Evolutionary conservation across 2,797 vertebrate species (phyloP).

Genomic region (Brachymystax lenok): DNA sequence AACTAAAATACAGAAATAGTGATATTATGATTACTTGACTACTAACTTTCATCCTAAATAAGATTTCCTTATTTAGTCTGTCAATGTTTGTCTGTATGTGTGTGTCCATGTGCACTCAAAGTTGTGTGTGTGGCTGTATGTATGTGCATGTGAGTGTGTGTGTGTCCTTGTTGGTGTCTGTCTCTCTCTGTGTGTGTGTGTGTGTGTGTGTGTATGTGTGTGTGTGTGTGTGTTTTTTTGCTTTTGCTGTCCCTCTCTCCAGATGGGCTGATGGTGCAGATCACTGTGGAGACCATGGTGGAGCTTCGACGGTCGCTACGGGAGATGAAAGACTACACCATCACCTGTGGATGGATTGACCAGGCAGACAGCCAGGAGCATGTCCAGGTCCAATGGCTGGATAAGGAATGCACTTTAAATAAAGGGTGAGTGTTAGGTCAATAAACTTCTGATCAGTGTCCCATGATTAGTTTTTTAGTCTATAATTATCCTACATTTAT

Average conservation of each 20-base stretch:
- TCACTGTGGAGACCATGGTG: constrained; percentile 95
- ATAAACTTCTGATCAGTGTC: too few species aligned
- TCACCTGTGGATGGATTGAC: constrained; percentile 91
- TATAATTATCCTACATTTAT: too few species aligned
- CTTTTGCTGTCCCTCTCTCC: constrained; percentile 62
- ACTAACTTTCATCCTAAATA: constrained; percentile 30
- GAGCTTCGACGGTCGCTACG: constrained; percentile 89
- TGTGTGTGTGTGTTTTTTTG: constrained; percentile 38
- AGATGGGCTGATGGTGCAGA: constrained; percentile 99
- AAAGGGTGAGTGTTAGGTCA: constrained; percentile 82
- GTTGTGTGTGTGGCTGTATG: constrained; percentile 53
- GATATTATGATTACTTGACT: neutral
- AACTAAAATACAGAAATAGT: constrained; percentile 21
- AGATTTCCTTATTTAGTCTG: constrained; percentile 54
- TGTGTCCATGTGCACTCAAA: too few species aligned
- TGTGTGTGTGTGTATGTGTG: too few species aligned
- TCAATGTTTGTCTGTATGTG: constrained; percentile 48
- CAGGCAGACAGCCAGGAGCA: constrained; percentile 94
- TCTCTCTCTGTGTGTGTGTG: too few species aligned
- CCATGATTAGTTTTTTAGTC: too few species aligned
- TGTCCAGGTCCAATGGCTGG: constrained; percentile 94
- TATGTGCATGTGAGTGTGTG: constrained; percentile 9
- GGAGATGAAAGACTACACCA: constrained; percentile 96
- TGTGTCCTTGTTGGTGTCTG: constrained; percentile 39
- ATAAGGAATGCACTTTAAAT: constrained; percentile 91